These are phyloP conservation scores for Enteromius mattozi DNA, from an alignment of 2,797 vertebrate species.

Conservation along the genomic window DNA sequence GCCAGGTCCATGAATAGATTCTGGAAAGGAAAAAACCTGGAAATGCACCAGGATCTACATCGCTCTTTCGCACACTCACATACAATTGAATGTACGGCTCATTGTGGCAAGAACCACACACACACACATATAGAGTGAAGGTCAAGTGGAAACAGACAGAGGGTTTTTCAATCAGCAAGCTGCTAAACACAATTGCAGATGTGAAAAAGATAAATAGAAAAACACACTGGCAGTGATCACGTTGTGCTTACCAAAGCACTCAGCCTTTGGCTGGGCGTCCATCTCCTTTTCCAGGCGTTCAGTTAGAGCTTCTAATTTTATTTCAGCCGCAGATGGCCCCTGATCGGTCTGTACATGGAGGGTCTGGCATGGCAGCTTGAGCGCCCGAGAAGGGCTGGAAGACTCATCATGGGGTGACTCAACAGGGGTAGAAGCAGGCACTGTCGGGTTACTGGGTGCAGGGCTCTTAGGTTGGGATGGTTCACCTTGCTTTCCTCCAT, in stretches of 20 bases:
- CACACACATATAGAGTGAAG: conserved; percentile 37
- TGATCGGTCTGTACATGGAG: conserved; percentile 76
- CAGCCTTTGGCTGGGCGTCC: conserved; percentile 89
- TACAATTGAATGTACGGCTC: conserved; percentile 29
- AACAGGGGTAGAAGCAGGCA: conserved; percentile 15
- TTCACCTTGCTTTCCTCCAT: conserved; percentile 54
- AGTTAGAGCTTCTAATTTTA: conserved; percentile 93
- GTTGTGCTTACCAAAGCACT: conserved; percentile 93
- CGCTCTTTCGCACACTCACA: conserved; percentile 41
- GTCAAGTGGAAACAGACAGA: conserved; percentile 57
- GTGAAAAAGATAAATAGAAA: conserved; percentile 38
- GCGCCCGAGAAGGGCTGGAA: conserved; percentile 64
- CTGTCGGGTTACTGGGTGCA: neutral
- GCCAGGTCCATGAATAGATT: conserved; percentile 20
- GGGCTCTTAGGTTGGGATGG: conserved; percentile 60
- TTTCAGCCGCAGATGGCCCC: conserved; percentile 83
- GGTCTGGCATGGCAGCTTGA: conserved; percentile 82
- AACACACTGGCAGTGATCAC: conserved; percentile 42
- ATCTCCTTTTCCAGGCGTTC: conserved; percentile 93
- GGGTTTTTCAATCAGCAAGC: conserved; percentile 53
- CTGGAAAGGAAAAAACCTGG: conserved; percentile 41
- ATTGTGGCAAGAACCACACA: conserved; percentile 45
- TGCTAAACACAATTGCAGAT: conserved; percentile 55
- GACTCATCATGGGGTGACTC: conserved; percentile 64
- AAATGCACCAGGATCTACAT: conserved; percentile 43